Evolutionary conservation across 1,140 invertebrate genomes (phyloP), one percentile per base, ranked within the genome.

Genomic region (Bombyx mori): DNA sequence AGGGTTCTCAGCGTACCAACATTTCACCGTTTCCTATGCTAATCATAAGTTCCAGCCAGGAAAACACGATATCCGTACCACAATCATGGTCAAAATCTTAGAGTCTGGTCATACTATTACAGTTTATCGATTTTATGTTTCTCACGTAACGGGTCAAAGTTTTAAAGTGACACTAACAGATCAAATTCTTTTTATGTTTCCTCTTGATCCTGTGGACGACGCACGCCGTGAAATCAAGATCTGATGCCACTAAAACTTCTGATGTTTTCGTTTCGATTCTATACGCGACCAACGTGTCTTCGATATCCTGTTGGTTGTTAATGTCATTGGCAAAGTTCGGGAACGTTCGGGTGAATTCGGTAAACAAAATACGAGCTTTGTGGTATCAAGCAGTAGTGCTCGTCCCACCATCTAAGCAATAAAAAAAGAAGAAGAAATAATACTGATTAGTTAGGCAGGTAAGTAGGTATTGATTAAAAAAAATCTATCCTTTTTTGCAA

Each of bases 271-370:
- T 77, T 12, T 66, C 61, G 35, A 83, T 69, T 46, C 78, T 58
- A 56, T 66, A 77, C 7, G 71, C 70, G 2, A 77, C 58, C n/a
- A 79, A 46, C 12, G 79, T 63, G 45, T 83, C 72, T 1, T 65
- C 44, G 6, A 76, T 57, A 71, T 82, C 77, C 79, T 79, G 73
- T 70, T 65, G 73, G 73, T 54, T 65, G 69, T 72, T 44, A 42
- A 54, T 59, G 6, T 44, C 8, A 43, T 54, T 44, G 26, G 8
- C 10, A n/a, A 35, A 9, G 8, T 1, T 47, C 52, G 26, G 26
- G 8, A n/a, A n/a, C 7, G 42, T 42, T 18, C n/a, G 42, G 35
- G 9, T 12, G 6, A 7, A 44, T n/a, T 10, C 49, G 49, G 22
- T 51, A 12, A 46, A 46, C 8, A 2, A 46, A 18, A 7, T 4